A percentile compares a stretch with the other conserved stretches of the same genome.
phyloP scores from a whole-genome alignment of 2,113 vertebrate genomes.

The Brienomyrus longianalis region DNA sequence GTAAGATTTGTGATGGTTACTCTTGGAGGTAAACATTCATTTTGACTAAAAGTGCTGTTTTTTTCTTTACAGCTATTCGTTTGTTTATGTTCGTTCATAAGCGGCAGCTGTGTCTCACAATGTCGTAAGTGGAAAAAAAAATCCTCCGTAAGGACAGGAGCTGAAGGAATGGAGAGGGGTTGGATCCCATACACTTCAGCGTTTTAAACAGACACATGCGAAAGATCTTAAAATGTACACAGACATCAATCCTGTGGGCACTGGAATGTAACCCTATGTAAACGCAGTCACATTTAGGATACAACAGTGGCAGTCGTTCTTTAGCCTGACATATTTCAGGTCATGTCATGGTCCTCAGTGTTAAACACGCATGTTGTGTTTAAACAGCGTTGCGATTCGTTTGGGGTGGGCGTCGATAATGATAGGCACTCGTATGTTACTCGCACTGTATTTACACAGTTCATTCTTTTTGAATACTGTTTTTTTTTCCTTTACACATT shows the following conservation, averaged over 20 bases:
- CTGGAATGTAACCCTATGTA: constrained; percentile 7
- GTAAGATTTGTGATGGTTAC: background rate
- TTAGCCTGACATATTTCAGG: background rate
- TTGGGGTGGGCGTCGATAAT: background rate
- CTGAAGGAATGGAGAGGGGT: background rate
- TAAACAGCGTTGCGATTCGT: background rate
- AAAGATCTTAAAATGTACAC: constrained; percentile 13
- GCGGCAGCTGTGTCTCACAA: background rate
- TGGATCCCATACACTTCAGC: background rate
- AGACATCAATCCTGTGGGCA: background rate
- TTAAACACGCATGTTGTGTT: background rate
- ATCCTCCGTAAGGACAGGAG: too few species aligned
- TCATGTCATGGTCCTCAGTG: background rate
- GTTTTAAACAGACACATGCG: constrained; percentile 5
- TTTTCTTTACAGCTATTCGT: background rate
- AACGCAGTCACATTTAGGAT: background rate
- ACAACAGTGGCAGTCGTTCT: too few species aligned
- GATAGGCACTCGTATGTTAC: background rate
- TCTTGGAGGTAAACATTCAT: background rate
- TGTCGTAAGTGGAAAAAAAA: background rate
- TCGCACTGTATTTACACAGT: background rate
- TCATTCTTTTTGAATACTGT: background rate
- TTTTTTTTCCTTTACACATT: background rate
- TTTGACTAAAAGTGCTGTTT: background rate
- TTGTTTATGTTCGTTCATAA: background rate